Evolutionary conservation across 2,888 invertebrate species (phyloP).

Genomic region (Tholera decimalis): DNA sequence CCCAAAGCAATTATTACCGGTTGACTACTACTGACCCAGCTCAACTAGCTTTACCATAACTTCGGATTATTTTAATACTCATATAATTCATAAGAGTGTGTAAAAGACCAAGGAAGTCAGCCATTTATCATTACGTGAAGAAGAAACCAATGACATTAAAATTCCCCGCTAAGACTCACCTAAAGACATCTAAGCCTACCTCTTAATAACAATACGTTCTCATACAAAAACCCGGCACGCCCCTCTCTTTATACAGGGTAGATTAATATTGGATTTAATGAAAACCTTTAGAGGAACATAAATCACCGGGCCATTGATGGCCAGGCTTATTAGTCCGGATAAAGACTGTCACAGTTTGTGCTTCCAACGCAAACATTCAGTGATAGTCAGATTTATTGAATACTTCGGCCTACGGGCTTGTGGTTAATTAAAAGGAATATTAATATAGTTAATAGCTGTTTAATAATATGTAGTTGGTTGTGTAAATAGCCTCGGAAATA

Average conservation of each 20-base stretch:
- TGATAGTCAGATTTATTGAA: constrained; percentile 72
- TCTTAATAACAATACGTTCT: constrained; percentile 54
- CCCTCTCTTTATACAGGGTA: constrained; percentile 44
- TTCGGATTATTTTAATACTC: not conserved
- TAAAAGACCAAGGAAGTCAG: not conserved
- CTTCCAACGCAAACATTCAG: constrained; percentile 72
- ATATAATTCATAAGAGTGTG: not conserved
- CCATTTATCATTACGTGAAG: not conserved
- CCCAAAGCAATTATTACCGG: too few relatives aligned
- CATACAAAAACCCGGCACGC: constrained; percentile 50
- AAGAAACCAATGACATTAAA: constrained; percentile 6
- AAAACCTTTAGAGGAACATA: constrained; percentile 72
- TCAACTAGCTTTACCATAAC: not conserved
- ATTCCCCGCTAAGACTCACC: not conserved
- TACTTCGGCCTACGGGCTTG: not conserved
- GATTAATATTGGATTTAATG: constrained; percentile 71
- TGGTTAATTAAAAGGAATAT: constrained; percentile 4
- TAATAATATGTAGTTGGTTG: not conserved
- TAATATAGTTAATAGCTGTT: not conserved
- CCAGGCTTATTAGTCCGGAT: constrained; percentile 69
- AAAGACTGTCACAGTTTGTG: constrained; percentile 59
- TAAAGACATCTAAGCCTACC: constrained; percentile 19
- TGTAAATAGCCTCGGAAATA: not conserved
- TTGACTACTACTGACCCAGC: not conserved
- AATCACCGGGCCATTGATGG: constrained; percentile 72